Conservation (phyloP, 1,140 invertebrate species). For the Lasioglossum baleicum region DNA sequence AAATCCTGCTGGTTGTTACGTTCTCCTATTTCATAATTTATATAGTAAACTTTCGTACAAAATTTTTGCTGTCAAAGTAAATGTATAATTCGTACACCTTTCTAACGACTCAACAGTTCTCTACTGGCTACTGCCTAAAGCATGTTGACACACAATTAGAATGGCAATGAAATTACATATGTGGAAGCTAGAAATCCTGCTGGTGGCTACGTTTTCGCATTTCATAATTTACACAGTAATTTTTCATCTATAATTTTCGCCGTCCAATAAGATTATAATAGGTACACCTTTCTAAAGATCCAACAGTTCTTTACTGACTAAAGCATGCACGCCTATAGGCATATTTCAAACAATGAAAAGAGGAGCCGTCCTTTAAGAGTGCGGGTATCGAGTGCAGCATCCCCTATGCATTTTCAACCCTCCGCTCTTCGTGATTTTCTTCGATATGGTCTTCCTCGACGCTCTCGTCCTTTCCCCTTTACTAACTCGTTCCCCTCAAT, state of each 20-base stretch:
- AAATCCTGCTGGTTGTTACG: background rate
- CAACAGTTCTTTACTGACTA: conserved; percentile 17
- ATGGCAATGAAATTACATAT: background rate
- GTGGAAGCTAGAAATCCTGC: background rate
- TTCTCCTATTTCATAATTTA: background rate
- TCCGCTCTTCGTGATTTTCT: conserved; percentile 60
- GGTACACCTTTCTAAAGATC: background rate
- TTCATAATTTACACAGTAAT: background rate
- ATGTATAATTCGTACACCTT: too few species aligned
- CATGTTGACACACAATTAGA: too few species aligned
- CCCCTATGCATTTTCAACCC: conserved; percentile 75
- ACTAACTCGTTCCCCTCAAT: conserved; percentile 64
- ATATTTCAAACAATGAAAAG: conserved; percentile 47
- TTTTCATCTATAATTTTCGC: background rate
- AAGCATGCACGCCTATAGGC: conserved; percentile 6
- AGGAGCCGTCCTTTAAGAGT: conserved; percentile 57
- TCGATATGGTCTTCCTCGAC: conserved; percentile 31
- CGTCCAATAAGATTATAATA: background rate
- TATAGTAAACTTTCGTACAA: too few species aligned
- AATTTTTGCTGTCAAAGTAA: too few species aligned
- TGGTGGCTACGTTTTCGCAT: too few species aligned
- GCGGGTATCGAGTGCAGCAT: conserved; percentile 72
- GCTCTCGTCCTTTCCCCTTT: conserved; percentile 50
- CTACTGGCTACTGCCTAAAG: too few species aligned
- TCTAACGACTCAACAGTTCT: too few species aligned